These are phyloP conservation scores for Okapia johnstoni DNA, from an alignment of 2,113 vertebrate genomes.

Conservation along the genomic window DNA sequence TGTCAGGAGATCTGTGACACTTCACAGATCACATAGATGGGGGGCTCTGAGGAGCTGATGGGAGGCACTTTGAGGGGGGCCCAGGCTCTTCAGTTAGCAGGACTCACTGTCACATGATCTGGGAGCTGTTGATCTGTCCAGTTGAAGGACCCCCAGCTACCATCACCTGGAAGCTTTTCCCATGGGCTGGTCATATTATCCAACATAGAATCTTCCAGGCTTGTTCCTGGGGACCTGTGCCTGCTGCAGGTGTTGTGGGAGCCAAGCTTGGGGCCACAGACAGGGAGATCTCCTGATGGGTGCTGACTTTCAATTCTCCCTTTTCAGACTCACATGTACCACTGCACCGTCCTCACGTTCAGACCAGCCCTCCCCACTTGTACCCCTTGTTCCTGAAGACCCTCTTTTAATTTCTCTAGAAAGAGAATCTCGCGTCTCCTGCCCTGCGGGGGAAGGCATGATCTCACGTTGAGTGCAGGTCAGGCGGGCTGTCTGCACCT, in stretches of 20 bases:
- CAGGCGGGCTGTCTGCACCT: background rate
- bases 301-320: background rate
- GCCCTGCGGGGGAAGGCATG: fast-evolving
- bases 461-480: background rate
- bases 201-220: background rate
- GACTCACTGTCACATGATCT: background rate
- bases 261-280: background rate
- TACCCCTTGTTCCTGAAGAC: background rate
- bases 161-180: background rate
- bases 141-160: background rate
- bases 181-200: background rate
- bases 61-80: no score
- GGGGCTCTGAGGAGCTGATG: background rate
- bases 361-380: no score
- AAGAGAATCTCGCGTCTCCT: background rate
- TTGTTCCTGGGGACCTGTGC: background rate
- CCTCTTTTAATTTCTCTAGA: background rate
- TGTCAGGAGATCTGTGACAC: background rate
- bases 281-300: background rate
- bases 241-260: background rate
- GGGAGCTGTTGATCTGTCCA: background rate
- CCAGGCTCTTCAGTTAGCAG: no score
- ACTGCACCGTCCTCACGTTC: fast-evolving
- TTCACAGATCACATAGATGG: background rate
- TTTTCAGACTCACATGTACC: background rate